Base-by-base conservation (phyloP, 2,797 vertebrate genomes). In the Alouatta caraya region DNA sequence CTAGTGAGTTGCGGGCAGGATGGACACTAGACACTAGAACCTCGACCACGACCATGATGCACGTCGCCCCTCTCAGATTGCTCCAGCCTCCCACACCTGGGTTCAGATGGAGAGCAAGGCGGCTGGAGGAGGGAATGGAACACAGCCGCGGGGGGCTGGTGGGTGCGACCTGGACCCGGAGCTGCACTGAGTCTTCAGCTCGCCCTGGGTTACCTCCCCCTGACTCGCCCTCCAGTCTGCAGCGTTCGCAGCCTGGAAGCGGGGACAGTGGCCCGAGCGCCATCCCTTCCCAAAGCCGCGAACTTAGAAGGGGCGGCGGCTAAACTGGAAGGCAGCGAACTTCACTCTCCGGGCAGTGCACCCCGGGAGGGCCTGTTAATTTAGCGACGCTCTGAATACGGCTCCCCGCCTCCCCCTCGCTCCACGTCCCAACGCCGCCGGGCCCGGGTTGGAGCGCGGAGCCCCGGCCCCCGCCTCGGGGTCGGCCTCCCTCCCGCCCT, bases 381-480 rank as follows among this genome's bases (percentile, higher is more conserved):
- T n/a, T 37, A 57, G 90, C 80, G 42, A 75, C 37, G 8, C 92
- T 26, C 96, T 52, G 86, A 88, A 76, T 13, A 24, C n/a, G 61
- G 61, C 10, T 21, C 79, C 50, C 70, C 67, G 55, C 48, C 73
- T 67, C 67, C 89, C 24, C 70, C 67, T 81, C 39, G 82, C 52
- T 55, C 89, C 59, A 5, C 13, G 75, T 30, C 67, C 67, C 8
- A 2, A 33, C 39, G 0, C 33, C 4, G 55, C 46, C 64, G 0
- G 76, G 67, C 88, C 98, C 98, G 98, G 99, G 98, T 96, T 98
- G 98, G 98, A 98, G 98, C 97, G 98, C 98, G 97, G 98, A 97
- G 96, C 97, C 96, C 81, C 82, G 80, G 97, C 98, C 76, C 82
- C 76, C 97, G 98, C 98, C 98, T 98, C 98, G 98, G 98, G 99